Conservation (phyloP, 2,888 invertebrate species). For the Eupithecia vulgata region DNA sequence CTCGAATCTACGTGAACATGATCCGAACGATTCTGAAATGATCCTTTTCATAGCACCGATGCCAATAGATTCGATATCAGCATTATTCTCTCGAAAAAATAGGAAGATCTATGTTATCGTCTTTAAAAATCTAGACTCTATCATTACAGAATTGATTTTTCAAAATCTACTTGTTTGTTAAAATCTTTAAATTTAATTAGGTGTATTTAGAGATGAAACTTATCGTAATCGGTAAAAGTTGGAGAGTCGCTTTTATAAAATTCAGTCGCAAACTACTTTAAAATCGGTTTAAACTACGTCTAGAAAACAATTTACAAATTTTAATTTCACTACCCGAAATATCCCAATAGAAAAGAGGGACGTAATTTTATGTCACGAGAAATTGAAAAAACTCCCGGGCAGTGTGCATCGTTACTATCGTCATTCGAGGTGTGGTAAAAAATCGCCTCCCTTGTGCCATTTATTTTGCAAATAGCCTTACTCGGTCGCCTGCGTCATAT, state of each 20-base stretch:
- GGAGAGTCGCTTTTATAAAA: slow-evolving; percentile 77
- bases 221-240: slow-evolving; percentile 74
- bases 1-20: slow-evolving; percentile 66
- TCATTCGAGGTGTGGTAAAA: slow-evolving; percentile 57
- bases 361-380: slow-evolving; percentile 55
- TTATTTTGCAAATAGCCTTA: slow-evolving; percentile 69
- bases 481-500: slow-evolving; percentile 65
- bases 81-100: slow-evolving; percentile 64
- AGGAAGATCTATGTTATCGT: slow-evolving; percentile 71
- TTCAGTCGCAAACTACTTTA: slow-evolving; percentile 82
- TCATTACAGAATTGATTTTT: slow-evolving; percentile 36
- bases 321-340: slow-evolving; percentile 63
- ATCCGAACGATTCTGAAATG: slow-evolving; percentile 64
- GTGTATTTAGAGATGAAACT: slow-evolving; percentile 72
- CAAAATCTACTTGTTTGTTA: slow-evolving; percentile 51
- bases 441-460: slow-evolving; percentile 82
- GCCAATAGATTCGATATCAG: slow-evolving; percentile 66
- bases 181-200: slow-evolving; percentile 54
- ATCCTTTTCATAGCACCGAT: slow-evolving; percentile 76
- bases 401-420: slow-evolving; percentile 67
- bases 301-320: slow-evolving; percentile 79
- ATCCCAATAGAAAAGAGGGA: slow-evolving; percentile 60
- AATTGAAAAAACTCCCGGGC: slow-evolving; percentile 61
- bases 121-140: slow-evolving; percentile 62
- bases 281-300: slow-evolving; percentile 75